Evolutionary conservation across 2,113 vertebrate species (phyloP).

Genomic region (Shinisaurus crocodilurus): DNA sequence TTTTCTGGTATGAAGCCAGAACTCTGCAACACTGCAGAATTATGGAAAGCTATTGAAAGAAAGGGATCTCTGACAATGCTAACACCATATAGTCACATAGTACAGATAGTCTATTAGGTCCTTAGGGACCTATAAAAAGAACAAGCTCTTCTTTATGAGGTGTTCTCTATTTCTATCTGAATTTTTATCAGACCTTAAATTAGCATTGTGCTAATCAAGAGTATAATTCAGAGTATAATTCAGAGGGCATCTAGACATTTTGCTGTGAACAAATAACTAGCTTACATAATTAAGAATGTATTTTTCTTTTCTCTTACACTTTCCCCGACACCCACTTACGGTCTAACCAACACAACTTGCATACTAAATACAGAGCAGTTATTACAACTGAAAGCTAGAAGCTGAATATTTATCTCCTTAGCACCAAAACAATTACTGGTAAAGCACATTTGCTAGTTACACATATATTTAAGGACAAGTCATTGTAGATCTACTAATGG

Average conservation of each 20-base stretch:
- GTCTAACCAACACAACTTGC: background rate
- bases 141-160: background rate
- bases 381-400: background rate
- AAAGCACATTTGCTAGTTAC: background rate
- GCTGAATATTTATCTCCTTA: background rate
- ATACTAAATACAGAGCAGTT: background rate
- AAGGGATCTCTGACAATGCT: background rate
- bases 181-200: constrained; percentile 1
- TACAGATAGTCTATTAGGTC: background rate
- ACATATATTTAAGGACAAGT: no score
- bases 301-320: background rate
- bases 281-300: background rate
- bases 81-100: background rate
- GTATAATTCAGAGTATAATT: constrained; percentile 10
- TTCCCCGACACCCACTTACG: background rate
- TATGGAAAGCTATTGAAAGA: background rate
- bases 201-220: background rate
- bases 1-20: background rate
- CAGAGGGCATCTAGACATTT: background rate
- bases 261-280: background rate
- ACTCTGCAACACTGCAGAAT: background rate
- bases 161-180: background rate
- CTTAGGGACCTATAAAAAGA: background rate
- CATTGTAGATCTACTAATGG: background rate
- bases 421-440: background rate